These are phyloP conservation scores for Coecobrya sp. DNA, from an alignment of 2,888 invertebrate species.

Conservation along the genomic window DNA sequence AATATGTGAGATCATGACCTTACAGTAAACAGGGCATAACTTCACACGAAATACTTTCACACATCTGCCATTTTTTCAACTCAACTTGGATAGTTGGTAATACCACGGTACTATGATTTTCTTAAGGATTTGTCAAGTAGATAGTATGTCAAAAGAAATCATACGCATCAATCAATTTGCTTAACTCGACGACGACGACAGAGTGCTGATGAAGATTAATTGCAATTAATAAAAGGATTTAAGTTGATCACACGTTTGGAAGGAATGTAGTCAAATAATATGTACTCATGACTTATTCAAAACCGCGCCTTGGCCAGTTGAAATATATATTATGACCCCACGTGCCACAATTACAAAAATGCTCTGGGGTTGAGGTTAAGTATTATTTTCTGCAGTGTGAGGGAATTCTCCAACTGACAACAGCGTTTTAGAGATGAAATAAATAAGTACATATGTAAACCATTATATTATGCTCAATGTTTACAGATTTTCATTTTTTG, in stretches of 20 bases:
- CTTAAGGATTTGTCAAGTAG: slow-evolving; percentile 17
- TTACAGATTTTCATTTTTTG: neutral
- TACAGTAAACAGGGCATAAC: neutral
- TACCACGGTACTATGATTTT: neutral
- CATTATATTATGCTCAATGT: neutral
- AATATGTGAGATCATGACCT: neutral
- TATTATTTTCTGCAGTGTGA: neutral
- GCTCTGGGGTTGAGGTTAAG: neutral
- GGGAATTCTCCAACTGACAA: neutral
- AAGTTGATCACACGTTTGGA: neutral
- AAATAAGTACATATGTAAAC: neutral
- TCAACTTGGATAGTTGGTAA: neutral
- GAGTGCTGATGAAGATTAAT: neutral
- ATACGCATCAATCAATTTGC: slow-evolving; percentile 22
- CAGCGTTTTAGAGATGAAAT: neutral
- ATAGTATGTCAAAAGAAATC: slow-evolving; percentile 12
- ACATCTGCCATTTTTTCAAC: neutral
- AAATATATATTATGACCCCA: neutral
- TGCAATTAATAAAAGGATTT: slow-evolving; percentile 6
- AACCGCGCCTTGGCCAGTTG: neutral
- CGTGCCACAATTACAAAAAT: neutral
- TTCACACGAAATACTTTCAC: neutral
- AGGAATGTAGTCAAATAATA: neutral
- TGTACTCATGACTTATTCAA: neutral
- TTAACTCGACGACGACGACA: neutral